These are phyloP conservation scores for Motacilla alba DNA, from an alignment of 2,113 vertebrate genomes.

Conservation along the genomic window DNA sequence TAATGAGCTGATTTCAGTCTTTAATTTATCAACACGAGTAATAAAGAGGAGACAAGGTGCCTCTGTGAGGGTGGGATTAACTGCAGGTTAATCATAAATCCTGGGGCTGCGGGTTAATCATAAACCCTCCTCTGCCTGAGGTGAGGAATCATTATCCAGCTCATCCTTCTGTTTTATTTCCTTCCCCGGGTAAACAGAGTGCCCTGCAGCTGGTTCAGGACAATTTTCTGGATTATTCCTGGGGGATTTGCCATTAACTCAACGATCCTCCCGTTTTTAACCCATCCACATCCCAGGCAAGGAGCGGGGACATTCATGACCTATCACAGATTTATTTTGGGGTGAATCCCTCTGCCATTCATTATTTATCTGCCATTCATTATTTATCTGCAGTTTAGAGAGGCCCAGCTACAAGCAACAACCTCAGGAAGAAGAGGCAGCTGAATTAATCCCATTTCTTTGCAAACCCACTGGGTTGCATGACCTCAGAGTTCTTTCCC, in stretches of 20 bases:
- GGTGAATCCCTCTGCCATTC: not conserved
- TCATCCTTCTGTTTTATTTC: not conserved
- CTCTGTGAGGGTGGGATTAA: too few relatives aligned
- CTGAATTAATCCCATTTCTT: accelerated
- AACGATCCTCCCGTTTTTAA: not conserved
- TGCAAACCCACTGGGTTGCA: not conserved
- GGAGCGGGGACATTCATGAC: not conserved
- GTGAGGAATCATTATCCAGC: not conserved
- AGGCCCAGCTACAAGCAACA: not conserved
- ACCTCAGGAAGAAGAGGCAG: not conserved
- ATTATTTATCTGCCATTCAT: too few relatives aligned
- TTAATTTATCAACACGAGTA: too few relatives aligned
- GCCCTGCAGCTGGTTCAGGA: not conserved
- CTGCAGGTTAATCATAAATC: too few relatives aligned
- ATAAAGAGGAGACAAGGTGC: too few relatives aligned
- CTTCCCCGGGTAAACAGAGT: not conserved
- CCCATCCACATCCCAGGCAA: not conserved
- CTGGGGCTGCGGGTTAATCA: too few relatives aligned
- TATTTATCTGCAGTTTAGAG: not conserved
- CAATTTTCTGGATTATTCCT: not conserved
- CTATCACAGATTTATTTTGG: not conserved
- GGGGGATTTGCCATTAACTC: not conserved
- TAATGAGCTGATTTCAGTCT: too few relatives aligned
- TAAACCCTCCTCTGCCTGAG: not conserved
- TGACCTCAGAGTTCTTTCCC: not conserved